Percentiles rank a stretch among this genome's conserved stretches.
phyloP scores from a whole-genome alignment of 2,797 vertebrate genomes.

The Capromys pilorides region DNA sequence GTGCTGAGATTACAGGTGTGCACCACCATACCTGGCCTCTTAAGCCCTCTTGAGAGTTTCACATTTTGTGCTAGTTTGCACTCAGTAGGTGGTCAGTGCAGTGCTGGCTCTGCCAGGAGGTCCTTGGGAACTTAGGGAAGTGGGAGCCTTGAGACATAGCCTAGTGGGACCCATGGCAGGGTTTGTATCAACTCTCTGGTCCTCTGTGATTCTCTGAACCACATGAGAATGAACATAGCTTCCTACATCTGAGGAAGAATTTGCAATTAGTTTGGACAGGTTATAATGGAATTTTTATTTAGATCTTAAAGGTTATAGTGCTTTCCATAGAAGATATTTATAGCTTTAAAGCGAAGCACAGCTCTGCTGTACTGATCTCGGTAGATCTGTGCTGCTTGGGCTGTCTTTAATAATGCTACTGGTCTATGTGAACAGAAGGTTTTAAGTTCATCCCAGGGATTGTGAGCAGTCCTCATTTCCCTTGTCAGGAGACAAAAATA shows the following conservation, averaged over 20 bases:
- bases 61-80: not conserved
- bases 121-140: not conserved
- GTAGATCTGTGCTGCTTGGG: not conserved
- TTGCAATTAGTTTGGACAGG: constrained; percentile 3
- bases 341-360: not conserved
- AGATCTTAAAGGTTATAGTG: constrained; percentile 60
- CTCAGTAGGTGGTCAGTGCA: not conserved
- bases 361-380: not conserved
- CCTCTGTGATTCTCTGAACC: constrained; percentile 21
- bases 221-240: not conserved
- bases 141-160: not conserved
- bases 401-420: not conserved
- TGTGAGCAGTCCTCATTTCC: not conserved
- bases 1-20: not conserved
- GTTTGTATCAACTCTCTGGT: not conserved
- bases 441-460: not conserved
- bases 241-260: not conserved
- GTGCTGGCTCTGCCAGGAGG: accelerated
- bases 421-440: not conserved
- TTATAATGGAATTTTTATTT: constrained; percentile 53
- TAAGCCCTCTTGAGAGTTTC: constrained; percentile 45
- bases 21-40: not conserved
- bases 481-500: constrained; percentile 33
- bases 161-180: not conserved
- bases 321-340: constrained; percentile 50